phyloP scores from a whole-genome alignment of 2,888 invertebrate genomes.

The Vanessa cardui region DNA sequence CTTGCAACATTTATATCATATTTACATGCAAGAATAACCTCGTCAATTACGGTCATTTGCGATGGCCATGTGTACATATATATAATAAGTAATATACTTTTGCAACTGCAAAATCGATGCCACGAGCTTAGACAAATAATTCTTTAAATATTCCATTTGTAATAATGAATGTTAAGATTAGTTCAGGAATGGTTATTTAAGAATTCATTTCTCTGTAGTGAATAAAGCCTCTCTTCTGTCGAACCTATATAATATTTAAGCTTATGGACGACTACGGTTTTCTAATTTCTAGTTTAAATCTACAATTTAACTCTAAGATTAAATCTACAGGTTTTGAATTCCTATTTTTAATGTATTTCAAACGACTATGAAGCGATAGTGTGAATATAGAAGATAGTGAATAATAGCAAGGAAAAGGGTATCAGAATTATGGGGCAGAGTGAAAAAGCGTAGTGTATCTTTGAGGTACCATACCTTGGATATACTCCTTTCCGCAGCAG shows the following conservation, averaged over 20 bases:
- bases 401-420: conserved; percentile 34
- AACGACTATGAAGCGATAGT: conserved; percentile 24
- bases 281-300: not conserved
- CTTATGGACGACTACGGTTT: not conserved
- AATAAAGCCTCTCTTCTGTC: not conserved
- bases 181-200: no score
- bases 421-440: conserved; percentile 33
- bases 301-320: no score
- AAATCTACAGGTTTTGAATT: not conserved
- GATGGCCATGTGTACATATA: not conserved
- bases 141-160: not conserved
- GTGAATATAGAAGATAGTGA: conserved; percentile 27
- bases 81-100: not conserved
- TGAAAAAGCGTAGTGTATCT: conserved; percentile 55
- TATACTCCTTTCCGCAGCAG: conserved; percentile 47
- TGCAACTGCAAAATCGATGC: not conserved
- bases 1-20: not conserved
- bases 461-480: conserved; percentile 59
- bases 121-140: not conserved
- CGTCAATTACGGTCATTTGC: not conserved
- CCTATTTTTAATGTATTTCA: conserved; percentile 10
- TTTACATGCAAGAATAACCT: not conserved
- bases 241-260: not conserved
- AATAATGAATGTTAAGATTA: not conserved
- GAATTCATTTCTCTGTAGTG: no score